Evolutionary conservation across 2,888 invertebrate genomes (phyloP).

Genomic region (Blastobasis adustella): DNA sequence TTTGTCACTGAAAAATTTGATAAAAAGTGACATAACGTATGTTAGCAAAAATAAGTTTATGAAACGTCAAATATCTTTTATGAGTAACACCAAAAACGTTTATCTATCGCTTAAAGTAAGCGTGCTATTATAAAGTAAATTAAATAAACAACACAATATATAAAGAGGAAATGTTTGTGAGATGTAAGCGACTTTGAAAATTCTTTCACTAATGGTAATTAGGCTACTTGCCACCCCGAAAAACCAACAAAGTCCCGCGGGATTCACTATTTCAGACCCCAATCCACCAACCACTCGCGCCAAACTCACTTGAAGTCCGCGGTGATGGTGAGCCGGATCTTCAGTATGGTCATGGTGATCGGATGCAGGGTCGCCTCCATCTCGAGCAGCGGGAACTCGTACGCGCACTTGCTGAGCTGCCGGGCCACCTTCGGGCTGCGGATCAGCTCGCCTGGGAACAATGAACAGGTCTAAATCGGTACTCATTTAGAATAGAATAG

Average conservation of each 20-base stretch:
- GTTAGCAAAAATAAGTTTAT: too few species aligned
- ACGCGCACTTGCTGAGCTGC: conserved; percentile 86
- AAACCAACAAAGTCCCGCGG: too few species aligned
- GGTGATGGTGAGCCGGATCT: conserved; percentile 86
- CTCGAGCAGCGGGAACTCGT: conserved; percentile 89
- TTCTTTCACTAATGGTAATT: too few species aligned
- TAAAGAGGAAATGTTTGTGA: too few species aligned
- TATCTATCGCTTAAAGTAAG: background rate
- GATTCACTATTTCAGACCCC: background rate
- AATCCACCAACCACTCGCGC: background rate
- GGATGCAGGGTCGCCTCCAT: conserved; percentile 93
- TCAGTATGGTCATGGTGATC: conserved; percentile 93
- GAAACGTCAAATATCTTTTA: too few species aligned
- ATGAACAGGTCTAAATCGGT: background rate
- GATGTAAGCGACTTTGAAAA: too few species aligned
- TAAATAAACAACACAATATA: background rate
- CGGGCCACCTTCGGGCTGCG: conserved; percentile 85
- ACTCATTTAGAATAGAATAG: too few species aligned
- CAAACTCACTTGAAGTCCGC: conserved; percentile 77
- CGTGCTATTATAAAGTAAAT: background rate
- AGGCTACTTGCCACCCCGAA: too few species aligned
- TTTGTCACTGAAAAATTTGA: too few species aligned
- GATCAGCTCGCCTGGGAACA: conserved; percentile 76
- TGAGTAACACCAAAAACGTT: background rate
- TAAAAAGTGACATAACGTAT: too few species aligned